Evolutionary conservation across 2,113 vertebrate genomes (phyloP).

Genomic region (Sapajus apella): DNA sequence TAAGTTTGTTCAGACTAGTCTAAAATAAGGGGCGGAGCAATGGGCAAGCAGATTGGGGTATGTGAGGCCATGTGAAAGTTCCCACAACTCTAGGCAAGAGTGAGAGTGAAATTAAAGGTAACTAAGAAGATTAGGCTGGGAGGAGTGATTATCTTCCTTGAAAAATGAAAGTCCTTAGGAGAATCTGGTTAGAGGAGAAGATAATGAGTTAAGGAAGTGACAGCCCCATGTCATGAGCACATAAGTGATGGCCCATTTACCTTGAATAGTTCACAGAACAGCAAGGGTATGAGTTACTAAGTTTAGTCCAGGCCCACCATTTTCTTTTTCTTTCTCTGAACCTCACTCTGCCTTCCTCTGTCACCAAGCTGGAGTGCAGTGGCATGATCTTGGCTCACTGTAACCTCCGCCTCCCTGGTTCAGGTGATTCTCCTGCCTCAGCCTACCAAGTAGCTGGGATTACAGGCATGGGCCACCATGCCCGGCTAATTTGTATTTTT

Average conservation of each 20-base stretch:
- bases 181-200: neutral
- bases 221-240: neutral
- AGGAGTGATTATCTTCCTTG: neutral
- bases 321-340: too few relatives aligned
- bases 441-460: too few relatives aligned
- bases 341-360: too few relatives aligned
- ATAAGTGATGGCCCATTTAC: neutral
- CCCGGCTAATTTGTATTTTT: too few relatives aligned
- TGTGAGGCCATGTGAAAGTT: neutral
- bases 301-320: neutral
- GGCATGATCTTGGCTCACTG: too few relatives aligned
- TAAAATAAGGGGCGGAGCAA: too few relatives aligned
- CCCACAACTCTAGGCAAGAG: neutral
- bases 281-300: neutral
- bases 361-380: too few relatives aligned
- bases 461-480: too few relatives aligned
- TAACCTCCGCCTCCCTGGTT: too few relatives aligned
- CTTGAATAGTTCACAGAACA: neutral
- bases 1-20: neutral
- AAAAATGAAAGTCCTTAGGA: neutral
- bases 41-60: neutral
- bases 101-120: neutral
- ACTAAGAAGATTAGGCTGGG: neutral
- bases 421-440: too few relatives aligned
- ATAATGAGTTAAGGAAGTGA: neutral